Evolutionary conservation across 2,797 vertebrate species (phyloP).

Genomic region (Hipposideros larvatus): DNA sequence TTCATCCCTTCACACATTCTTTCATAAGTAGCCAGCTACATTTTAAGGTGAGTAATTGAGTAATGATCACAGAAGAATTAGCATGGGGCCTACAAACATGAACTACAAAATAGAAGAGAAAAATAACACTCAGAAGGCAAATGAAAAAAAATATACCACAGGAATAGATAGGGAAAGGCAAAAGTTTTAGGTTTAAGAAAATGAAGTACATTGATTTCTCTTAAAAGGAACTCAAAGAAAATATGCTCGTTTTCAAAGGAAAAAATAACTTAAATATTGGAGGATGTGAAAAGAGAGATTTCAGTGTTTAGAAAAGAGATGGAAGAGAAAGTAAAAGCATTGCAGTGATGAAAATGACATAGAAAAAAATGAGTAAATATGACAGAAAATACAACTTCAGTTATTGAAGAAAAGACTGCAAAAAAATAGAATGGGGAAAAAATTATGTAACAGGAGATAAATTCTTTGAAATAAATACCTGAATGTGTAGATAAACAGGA

Average conservation of each 20-base stretch:
- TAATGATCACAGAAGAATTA: not conserved
- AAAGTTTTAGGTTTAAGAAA: not conserved
- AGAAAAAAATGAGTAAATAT: not conserved
- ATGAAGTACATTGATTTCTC: not conserved
- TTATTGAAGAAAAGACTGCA: not conserved
- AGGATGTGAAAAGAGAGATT: not conserved
- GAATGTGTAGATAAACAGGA: not conserved
- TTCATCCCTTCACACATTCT: not conserved
- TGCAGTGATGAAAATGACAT: not conserved
- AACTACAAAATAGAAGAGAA: constrained; percentile 9
- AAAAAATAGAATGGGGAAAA: not conserved
- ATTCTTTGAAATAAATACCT: not conserved
- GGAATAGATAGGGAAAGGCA: not conserved
- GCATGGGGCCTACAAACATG: not conserved
- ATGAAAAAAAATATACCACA: not conserved
- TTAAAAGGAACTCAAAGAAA: constrained; percentile 7
- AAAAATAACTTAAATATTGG: not conserved
- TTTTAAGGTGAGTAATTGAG: not conserved
- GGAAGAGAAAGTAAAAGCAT: constrained; percentile 24
- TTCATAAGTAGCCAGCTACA: not conserved
- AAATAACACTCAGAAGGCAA: not conserved
- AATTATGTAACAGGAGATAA: not conserved
- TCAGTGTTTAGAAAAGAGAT: not conserved
- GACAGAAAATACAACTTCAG: not conserved
- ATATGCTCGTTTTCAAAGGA: not conserved